Evolutionary conservation across 2,797 vertebrate species (phyloP).

Genomic region (Agapornis canus): DNA sequence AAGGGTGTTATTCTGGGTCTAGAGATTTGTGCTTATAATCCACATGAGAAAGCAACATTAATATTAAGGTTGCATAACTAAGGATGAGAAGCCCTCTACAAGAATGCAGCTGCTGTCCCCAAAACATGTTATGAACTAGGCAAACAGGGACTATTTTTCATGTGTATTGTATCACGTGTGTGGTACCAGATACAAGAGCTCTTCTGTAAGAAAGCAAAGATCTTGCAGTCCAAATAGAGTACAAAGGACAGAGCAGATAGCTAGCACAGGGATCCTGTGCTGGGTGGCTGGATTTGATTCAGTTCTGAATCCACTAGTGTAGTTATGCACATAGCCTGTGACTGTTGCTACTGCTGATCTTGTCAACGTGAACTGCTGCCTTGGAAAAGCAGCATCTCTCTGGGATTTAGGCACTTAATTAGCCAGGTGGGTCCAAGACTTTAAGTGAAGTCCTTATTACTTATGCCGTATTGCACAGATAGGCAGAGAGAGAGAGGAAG

Average conservation of each 20-base stretch:
- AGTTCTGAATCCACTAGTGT: not conserved
- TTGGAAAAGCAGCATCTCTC: not conserved
- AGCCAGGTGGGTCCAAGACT: not conserved
- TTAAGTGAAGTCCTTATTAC: not conserved
- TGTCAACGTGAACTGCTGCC: fast-evolving
- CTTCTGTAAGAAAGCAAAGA: not conserved
- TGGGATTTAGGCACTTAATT: not conserved
- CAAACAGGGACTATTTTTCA: not conserved
- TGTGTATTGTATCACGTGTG: not conserved
- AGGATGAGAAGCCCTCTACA: not conserved
- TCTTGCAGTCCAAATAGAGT: not conserved
- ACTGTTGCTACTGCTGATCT: not conserved
- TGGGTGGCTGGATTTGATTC: not conserved
- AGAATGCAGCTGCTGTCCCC: not conserved
- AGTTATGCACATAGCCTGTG: not conserved
- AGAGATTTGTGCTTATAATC: not conserved
- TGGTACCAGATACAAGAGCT: not conserved
- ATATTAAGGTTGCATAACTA: not conserved
- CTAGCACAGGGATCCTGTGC: not conserved
- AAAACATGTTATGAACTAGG: not conserved
- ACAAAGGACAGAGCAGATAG: not conserved
- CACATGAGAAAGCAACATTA: not conserved
- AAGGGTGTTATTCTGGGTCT: not conserved
- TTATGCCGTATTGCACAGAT: not conserved
- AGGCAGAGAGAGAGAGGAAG: not conserved